A percentile compares a stretch with the other conserved stretches of the same genome.
phyloP scores from a whole-genome alignment of 2,113 vertebrate genomes.

The Arothron firmamentum region DNA sequence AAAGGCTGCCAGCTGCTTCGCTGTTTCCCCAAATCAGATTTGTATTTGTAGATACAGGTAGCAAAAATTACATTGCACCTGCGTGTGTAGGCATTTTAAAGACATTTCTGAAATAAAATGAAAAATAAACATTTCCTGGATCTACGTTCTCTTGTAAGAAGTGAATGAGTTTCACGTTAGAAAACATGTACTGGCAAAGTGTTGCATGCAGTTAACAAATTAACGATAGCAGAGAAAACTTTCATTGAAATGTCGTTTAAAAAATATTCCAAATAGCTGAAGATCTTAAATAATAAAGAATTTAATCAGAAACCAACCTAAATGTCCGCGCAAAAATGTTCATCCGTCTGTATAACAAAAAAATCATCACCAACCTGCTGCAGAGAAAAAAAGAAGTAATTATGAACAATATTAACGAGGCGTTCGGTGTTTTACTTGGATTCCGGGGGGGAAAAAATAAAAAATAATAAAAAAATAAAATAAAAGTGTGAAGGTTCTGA shows the following conservation, averaged over 20 bases:
- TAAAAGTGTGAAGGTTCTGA: slow-evolving; percentile 2
- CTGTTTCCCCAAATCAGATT: not conserved
- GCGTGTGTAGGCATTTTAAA: not conserved
- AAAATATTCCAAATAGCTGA: too few species aligned
- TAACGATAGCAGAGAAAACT: not conserved
- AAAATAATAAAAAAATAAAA: not conserved
- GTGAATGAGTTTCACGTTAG: not conserved
- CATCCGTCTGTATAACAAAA: slow-evolving; percentile 23
- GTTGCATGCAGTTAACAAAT: not conserved
- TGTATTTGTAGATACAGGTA: too few species aligned
- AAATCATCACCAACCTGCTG: slow-evolving; percentile 37
- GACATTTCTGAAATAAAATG: not conserved
- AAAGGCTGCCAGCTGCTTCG: not conserved
- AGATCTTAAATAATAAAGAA: not conserved
- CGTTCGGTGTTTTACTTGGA: slow-evolving; percentile 4
- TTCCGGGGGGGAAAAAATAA: not conserved
- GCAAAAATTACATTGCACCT: not conserved
- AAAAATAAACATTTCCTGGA: too few species aligned
- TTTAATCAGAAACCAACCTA: slow-evolving; percentile 52
- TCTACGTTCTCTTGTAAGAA: not conserved
- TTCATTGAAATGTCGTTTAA: not conserved
- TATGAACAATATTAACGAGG: not conserved
- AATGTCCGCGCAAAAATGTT: slow-evolving; percentile 23
- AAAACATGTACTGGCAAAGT: not conserved
- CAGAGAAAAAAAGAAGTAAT: slow-evolving; percentile 3